Evolutionary conservation across 2,797 vertebrate genomes (phyloP), one percentile per base, ranked within the genome.

Genomic region (Benthosema pterotum): DNA sequence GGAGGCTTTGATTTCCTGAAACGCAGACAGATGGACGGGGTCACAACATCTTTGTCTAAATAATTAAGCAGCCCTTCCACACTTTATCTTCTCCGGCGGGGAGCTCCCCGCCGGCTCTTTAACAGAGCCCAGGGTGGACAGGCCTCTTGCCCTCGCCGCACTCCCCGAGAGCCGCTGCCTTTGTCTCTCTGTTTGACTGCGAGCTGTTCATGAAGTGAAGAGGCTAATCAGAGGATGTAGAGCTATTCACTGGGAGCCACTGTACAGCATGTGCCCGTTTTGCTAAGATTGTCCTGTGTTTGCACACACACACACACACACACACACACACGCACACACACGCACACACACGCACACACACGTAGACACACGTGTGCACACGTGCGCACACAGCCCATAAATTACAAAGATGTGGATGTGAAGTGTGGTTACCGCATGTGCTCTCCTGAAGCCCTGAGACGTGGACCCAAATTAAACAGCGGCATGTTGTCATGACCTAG

Each of bases 41-140:
- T 90, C 91, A 88, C 77, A 55, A 83, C 80, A 89, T 82, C 88
- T 91, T 89, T 93, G 91, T 92, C 88, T 88, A 74, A 91, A 88
- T 91, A 89, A 91, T 93, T 92, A 94, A 91, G 91, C 91, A 74
- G 70, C 71, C 83, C 75, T 78, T 88, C 87, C 87, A 89, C 77
- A 74, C 85, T 80, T 89, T 88, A 87, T 84, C 75, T 63, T 79
- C 78, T 71, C 73, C 75, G 87, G 63, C 72, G 47, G 86, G 83
- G 83, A 75, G 85, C 67, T 77, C 65, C 78, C 66, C 65, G 82
- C 8, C 79, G 83, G 74, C 79, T 65, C 72, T 74, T 80, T 75
- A 75, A 79, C 77, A 72, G 76, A 57, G 74, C 65, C 60, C 56
- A 57, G 77, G 71, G 76, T 64, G 77, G 80, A 87, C 76, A 61